A percentile compares a stretch with the other conserved stretches of the same genome.
These are phyloP conservation scores for Phrynosoma blainvillii DNA, from an alignment of 2,113 vertebrate genomes.

Conservation along the genomic window DNA sequence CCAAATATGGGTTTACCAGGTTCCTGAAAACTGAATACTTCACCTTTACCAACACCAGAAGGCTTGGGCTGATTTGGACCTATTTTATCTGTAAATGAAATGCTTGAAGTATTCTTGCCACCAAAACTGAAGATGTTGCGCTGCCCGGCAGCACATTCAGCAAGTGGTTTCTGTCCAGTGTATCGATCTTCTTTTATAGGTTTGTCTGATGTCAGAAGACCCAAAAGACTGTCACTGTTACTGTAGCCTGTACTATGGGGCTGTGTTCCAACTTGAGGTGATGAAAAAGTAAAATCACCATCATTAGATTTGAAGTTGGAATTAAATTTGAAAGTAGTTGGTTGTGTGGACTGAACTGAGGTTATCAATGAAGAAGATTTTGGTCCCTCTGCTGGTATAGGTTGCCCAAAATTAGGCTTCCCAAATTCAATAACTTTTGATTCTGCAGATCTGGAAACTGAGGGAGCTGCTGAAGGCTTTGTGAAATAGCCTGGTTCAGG, in stretches of 20 bases:
- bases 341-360: slow-evolving; percentile 78
- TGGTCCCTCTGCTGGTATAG: slow-evolving; percentile 78
- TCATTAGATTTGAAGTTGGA: slow-evolving; percentile 97
- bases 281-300: slow-evolving; percentile 94
- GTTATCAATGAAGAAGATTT: slow-evolving; percentile 77
- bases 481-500: slow-evolving; percentile 98
- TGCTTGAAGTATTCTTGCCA: slow-evolving; percentile 74
- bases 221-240: slow-evolving; percentile 88
- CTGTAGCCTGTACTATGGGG: slow-evolving; percentile 70
- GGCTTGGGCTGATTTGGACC: slow-evolving; percentile 71
- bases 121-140: slow-evolving; percentile 84
- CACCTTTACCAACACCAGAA: slow-evolving; percentile 77
- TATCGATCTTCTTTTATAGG: slow-evolving; percentile 79
- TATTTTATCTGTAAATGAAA: slow-evolving; percentile 78
- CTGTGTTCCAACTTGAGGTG: slow-evolving; percentile 75
- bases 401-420: slow-evolving; percentile 85
- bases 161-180: slow-evolving; percentile 72
- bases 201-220: slow-evolving; percentile 90
- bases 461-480: slow-evolving; percentile 80
- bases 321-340: slow-evolving; percentile 92
- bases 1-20: slow-evolving; percentile 74
- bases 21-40: slow-evolving; percentile 80
- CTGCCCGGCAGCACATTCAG: slow-evolving; percentile 70
- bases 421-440: slow-evolving; percentile 84
- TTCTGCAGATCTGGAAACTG: slow-evolving; percentile 81